Base-by-base conservation (phyloP, 2,797 vertebrate genomes). In the Antrozous pallidus region DNA sequence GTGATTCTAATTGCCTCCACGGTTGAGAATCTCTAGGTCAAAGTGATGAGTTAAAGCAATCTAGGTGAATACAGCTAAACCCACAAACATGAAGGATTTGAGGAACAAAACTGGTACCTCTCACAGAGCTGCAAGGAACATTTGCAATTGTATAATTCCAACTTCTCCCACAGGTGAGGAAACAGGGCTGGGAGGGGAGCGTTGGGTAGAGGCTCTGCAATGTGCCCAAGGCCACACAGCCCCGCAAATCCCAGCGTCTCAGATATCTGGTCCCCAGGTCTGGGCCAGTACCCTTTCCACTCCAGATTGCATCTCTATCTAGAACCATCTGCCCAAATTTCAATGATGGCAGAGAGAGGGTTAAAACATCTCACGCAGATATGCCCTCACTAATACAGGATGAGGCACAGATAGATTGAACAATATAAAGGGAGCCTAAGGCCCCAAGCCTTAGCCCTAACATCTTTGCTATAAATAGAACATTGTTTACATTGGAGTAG, bases 361-460 rank as follows among this genome's bases (percentile, higher is more conserved):
- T 91, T 91, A 84, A 95, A 85, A 56, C 63, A 51, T 63, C 84
- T 67, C 79, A 17, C 28, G 56, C 58, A 14, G 67, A 40, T 1
- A 36, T 58, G 56, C 69, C 63, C 49, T 78, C 87, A 75, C 71
- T 79, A 49, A 92, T 40, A 47, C n/a, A 45, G 38, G 33, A 93
- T 47, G 71, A 96, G 24, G 51, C 61, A 83, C 42, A 58, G 70
- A 90, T 51, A 92, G 77, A 83, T 8, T 80, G 88, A 83, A 74
- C 87, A 63, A 78, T 87, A 83, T 33, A 80, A 93, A 71, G 54
- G 74, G 22, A 83, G 86, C 79, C 94, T 80, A 73, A 82, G 92
- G 90, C 93, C 42, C 0, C 88, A 74, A 90, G 75, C 96, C 92
- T 42, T 40, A 95, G 51, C 70, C 91, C 42, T 71, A 88, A 20